Percentiles rank a stretch among this genome's conserved stretches.
Evolutionary conservation across 2,888 invertebrate genomes (phyloP).

Genomic region (Meiosimyza decipiens): DNA sequence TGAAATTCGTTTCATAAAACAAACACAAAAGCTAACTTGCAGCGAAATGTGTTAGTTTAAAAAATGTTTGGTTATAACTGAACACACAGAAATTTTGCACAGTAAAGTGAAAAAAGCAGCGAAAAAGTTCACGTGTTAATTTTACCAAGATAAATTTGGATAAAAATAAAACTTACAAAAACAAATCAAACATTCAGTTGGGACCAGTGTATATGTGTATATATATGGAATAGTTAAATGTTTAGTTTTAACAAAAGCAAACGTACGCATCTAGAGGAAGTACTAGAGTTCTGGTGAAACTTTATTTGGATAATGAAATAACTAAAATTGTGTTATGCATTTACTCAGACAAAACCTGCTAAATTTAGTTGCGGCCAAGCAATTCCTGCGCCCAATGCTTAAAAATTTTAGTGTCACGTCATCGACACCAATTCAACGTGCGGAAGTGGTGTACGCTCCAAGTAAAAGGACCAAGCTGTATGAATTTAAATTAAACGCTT

Average conservation of each 20-base stretch:
- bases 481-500: constrained; percentile 10
- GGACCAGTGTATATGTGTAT: too few relatives aligned
- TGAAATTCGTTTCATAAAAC: constrained; percentile 8
- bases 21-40: constrained; percentile 46
- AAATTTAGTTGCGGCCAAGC: neutral
- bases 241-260: too few relatives aligned
- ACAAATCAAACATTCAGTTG: too few relatives aligned
- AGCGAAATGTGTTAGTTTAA: constrained; percentile 12
- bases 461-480: constrained; percentile 62
- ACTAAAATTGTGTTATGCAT: neutral
- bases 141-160: too few relatives aligned
- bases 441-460: constrained; percentile 44
- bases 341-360: constrained; percentile 1
- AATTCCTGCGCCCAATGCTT: neutral
- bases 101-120: neutral
- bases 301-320: constrained; percentile 11
- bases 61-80: constrained; percentile 45
- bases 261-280: too few relatives aligned
- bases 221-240: too few relatives aligned
- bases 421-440: neutral
- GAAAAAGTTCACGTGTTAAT: constrained; percentile 14
- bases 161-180: too few relatives aligned
- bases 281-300: too few relatives aligned
- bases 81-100: constrained; percentile 36
- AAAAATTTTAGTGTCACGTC: constrained; percentile 45